These are phyloP conservation scores for Crotalus tigris DNA, from an alignment of 2,113 vertebrate genomes.

Conservation along the genomic window DNA sequence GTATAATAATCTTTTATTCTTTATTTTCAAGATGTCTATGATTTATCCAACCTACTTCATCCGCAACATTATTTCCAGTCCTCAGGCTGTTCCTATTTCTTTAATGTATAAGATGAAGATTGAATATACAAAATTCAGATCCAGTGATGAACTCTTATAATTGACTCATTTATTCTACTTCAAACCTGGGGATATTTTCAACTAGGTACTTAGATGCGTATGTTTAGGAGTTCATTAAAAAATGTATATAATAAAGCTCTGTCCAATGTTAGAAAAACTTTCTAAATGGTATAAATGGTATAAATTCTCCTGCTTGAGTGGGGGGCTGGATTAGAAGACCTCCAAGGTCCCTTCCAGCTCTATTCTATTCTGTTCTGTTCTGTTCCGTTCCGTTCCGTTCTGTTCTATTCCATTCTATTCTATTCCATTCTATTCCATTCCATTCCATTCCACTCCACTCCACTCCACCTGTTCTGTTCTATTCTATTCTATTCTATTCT, in stretches of 20 bases:
- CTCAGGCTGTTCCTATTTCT: fast-evolving
- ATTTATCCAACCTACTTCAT: background rate
- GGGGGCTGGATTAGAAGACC: no score
- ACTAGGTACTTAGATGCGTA: background rate
- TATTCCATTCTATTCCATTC: no score
- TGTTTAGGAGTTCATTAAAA: constrained; percentile 31
- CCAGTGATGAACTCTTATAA: constrained; percentile 24
- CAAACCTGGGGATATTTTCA: constrained; percentile 37
- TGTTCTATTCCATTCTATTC: no score
- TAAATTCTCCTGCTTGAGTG: no score
- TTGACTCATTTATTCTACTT: constrained; percentile 40
- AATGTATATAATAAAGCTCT: constrained; percentile 39
- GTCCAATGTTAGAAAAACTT: constrained; percentile 37
- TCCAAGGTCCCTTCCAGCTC: no score
- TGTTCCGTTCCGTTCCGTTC: no score
- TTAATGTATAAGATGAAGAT: background rate
- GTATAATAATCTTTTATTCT: background rate
- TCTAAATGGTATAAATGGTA: background rate
- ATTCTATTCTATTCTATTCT: no score
- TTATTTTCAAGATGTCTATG: background rate
- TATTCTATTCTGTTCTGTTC: no score
- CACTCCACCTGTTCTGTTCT: no score
- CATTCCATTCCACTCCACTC: no score
- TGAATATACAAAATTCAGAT: constrained; percentile 23
- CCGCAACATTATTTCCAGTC: background rate